Percentiles rank a stretch among this genome's conserved stretches.
phyloP scores from a whole-genome alignment of 2,888 invertebrate genomes.

The Plebejus anna region DNA sequence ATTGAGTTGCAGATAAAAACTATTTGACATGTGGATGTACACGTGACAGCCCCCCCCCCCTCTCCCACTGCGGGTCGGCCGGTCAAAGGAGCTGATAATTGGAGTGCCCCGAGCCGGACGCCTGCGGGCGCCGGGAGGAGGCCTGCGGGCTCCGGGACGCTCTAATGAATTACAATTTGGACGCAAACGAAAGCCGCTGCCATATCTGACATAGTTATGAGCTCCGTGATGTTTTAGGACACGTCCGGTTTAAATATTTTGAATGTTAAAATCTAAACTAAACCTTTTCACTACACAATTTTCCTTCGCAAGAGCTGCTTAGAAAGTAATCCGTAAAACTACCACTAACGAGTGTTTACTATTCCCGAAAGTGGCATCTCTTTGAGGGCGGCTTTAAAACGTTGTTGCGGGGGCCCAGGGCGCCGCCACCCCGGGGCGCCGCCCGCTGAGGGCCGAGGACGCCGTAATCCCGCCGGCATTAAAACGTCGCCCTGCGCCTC shows the following conservation, averaged over 20 bases:
- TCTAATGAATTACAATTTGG: constrained; percentile 14
- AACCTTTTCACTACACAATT: not conserved
- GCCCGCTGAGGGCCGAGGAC: not conserved
- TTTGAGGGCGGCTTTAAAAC: not conserved
- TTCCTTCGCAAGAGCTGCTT: not conserved
- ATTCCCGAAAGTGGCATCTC: not conserved
- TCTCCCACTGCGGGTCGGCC: not conserved
- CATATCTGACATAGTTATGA: not conserved
- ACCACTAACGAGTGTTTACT: constrained; percentile 13
- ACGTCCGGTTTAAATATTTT: not conserved
- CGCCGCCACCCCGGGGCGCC: not conserved
- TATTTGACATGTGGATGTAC: not conserved
- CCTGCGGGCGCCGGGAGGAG: not conserved
- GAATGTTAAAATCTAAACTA: not conserved
- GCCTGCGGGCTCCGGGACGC: constrained; percentile 8
- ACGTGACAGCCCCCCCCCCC: not conserved
- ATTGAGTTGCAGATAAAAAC: not conserved
- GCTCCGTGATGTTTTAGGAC: not conserved
- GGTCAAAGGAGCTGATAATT: constrained; percentile 18
- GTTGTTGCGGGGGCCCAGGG: not conserved
- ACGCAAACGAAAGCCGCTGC: not conserved
- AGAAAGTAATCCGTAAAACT: constrained; percentile 13
- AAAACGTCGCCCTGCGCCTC: constrained; percentile 11
- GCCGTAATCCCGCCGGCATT: constrained; percentile 2
- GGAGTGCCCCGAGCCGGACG: not conserved